A percentile compares a stretch with the other conserved stretches of the same genome.
These are phyloP conservation scores for Galago senegalensis DNA, from an alignment of 2,797 vertebrate genomes.

Conservation along the genomic window DNA sequence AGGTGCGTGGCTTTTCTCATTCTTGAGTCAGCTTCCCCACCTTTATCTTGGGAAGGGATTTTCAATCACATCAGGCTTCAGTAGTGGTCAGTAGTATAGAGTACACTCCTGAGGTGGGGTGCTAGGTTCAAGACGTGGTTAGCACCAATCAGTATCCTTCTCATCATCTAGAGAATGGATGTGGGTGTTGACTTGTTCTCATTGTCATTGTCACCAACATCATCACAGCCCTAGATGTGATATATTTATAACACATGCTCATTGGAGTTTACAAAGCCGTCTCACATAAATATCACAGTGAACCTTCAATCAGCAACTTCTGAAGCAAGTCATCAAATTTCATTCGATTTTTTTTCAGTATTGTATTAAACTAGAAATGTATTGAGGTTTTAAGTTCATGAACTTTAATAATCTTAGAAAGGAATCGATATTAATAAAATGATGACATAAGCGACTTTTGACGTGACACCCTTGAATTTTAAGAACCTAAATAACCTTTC, in stretches of 20 bases:
- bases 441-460: not conserved
- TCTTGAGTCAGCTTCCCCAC: not conserved
- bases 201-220: not conserved
- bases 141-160: not conserved
- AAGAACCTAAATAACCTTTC: not conserved
- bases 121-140: not conserved
- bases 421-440: constrained; percentile 39
- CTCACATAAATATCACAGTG: not conserved
- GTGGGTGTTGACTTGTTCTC: not conserved
- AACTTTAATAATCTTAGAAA: constrained; percentile 35
- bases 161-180: not conserved
- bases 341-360: not conserved
- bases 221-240: not conserved
- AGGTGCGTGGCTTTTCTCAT: not conserved
- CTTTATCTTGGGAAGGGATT: not conserved
- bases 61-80: not conserved
- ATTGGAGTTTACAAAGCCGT: not conserved
- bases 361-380: not conserved
- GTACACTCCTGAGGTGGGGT: not conserved
- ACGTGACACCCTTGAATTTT: constrained; percentile 21
- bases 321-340: constrained; percentile 26
- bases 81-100: not conserved
- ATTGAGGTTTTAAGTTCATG: not conserved
- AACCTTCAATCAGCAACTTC: not conserved
- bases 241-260: not conserved